phyloP scores from a whole-genome alignment of 2,797 vertebrate genomes.

The Galaxias olidus region DNA sequence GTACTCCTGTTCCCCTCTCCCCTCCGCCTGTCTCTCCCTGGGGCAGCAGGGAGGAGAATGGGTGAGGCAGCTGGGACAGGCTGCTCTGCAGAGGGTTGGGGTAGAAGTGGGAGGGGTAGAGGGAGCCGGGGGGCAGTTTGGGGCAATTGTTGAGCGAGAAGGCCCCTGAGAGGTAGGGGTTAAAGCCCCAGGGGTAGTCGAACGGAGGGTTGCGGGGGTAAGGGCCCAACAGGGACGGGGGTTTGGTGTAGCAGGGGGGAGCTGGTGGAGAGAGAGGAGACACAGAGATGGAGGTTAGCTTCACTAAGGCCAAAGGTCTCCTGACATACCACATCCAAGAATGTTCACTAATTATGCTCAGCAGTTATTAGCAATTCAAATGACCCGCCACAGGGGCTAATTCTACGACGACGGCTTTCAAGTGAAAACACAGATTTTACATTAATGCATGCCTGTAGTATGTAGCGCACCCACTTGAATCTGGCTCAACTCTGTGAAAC shows the following conservation, averaged over 20 bases:
- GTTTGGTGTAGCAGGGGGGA: conserved; percentile 86
- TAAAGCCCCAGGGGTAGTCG: conserved; percentile 92
- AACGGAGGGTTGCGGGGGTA: conserved; percentile 85
- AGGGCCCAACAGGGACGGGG: conserved; percentile 85
- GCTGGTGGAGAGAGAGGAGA: conserved; percentile 62
- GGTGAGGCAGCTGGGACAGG: conserved; percentile 83
- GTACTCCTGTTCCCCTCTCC: conserved; percentile 67
- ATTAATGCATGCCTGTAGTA: conserved; percentile 67
- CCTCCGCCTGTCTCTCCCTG: conserved; percentile 71
- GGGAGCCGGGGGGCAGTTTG: conserved; percentile 87
- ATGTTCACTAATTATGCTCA: conserved; percentile 70
- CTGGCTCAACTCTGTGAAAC: conserved; percentile 43
- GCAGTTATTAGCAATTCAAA: conserved; percentile 70
- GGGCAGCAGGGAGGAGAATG: conserved; percentile 78
- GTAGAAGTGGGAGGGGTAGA: conserved; percentile 91
- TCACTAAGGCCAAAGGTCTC: conserved; percentile 65
- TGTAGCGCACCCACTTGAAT: conserved; percentile 40
- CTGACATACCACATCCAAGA: conserved; percentile 69
- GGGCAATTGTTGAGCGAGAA: conserved; percentile 88
- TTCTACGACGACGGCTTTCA: conserved; percentile 57
- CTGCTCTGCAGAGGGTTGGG: conserved; percentile 83
- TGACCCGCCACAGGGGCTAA: conserved; percentile 68
- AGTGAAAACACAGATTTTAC: conserved; percentile 57
- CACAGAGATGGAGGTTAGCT: conserved; percentile 54
- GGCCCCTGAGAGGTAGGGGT: conserved; percentile 87